A percentile compares a stretch with the other conserved stretches of the same genome.
phyloP scores from a whole-genome alignment of 1,140 invertebrate genomes.

The Drosophila kepulauana region DNA sequence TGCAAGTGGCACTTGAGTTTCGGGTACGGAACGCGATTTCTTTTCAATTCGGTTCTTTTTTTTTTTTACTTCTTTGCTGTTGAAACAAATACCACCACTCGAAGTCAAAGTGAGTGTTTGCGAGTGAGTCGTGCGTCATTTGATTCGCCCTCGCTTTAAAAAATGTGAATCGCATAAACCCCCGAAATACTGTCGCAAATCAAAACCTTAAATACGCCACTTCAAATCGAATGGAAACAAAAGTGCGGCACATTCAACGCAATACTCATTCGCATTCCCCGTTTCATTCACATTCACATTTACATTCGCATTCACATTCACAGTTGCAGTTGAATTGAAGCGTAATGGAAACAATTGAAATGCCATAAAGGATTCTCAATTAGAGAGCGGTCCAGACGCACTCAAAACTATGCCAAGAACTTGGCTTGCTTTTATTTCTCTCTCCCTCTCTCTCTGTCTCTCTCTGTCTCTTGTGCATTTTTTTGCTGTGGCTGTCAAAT shows the following conservation, averaged over 20 bases:
- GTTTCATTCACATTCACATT: constrained; percentile 11
- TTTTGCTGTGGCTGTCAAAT: constrained; percentile 74
- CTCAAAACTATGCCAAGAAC: constrained; percentile 44
- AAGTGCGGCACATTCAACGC: constrained; percentile 54
- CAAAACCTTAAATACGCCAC: constrained; percentile 83
- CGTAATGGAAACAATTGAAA: constrained; percentile 84
- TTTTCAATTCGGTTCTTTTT: constrained; percentile 11
- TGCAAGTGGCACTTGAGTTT: constrained; percentile 73
- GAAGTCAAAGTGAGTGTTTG: constrained; percentile 21
- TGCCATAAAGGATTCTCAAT: constrained; percentile 83
- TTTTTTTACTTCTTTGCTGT: constrained; percentile 8
- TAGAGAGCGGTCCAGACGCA: constrained; percentile 72
- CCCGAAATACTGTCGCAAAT: constrained; percentile 78
- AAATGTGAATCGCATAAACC: constrained; percentile 56
- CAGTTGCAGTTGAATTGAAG: constrained; percentile 63
- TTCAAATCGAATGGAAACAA: constrained; percentile 78
- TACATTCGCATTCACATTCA: constrained; percentile 14
- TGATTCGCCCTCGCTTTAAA: constrained; percentile 56
- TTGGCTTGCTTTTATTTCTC: constrained; percentile 44
- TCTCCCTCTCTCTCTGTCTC: neutral
- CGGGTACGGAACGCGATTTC: constrained; percentile 20
- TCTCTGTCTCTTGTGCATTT: neutral
- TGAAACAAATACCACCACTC: constrained; percentile 59
- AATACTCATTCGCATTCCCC: constrained; percentile 16
- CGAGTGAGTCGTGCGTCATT: constrained; percentile 33